phyloP scores from a whole-genome alignment of 2,113 vertebrate species.

The Microcebus murinus region DNA sequence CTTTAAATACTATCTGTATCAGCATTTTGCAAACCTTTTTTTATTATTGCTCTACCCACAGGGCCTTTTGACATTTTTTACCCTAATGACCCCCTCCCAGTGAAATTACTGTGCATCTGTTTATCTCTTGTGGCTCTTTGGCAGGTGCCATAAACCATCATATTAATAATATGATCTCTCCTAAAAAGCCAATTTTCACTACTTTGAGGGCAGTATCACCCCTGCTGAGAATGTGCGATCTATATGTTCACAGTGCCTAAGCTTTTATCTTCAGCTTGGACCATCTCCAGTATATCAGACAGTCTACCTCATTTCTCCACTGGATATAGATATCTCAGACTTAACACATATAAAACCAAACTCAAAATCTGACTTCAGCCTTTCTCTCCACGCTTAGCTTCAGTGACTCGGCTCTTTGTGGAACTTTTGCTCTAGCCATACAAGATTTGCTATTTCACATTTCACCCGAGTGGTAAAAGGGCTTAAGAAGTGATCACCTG shows the following conservation, averaged over 20 bases:
- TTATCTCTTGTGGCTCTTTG: not conserved
- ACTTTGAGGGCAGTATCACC: not conserved
- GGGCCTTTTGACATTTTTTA: not conserved
- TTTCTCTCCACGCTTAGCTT: not conserved
- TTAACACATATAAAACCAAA: not conserved
- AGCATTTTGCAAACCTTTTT: not conserved
- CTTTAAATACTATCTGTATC: not conserved
- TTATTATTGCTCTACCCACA: not conserved
- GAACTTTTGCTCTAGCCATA: not conserved
- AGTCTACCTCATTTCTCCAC: not conserved
- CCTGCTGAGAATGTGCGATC: not conserved
- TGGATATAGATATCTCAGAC: not conserved
- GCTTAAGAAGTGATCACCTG: not conserved
- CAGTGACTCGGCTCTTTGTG: not conserved
- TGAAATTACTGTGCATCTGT: conserved; percentile 15
- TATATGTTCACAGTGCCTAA: not conserved
- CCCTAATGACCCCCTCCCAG: not conserved
- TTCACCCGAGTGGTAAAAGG: not conserved
- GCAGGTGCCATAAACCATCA: not conserved
- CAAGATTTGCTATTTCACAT: conserved; percentile 2
- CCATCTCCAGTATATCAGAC: not conserved
- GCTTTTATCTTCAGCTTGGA: conserved; percentile 2
- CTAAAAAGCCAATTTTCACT: not conserved
- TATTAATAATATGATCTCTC: not conserved
- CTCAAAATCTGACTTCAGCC: not conserved